A percentile compares a stretch with the other conserved stretches of the same genome.
Evolutionary conservation across 2,888 invertebrate genomes (phyloP).

Genomic region (Oligia latruncula): DNA sequence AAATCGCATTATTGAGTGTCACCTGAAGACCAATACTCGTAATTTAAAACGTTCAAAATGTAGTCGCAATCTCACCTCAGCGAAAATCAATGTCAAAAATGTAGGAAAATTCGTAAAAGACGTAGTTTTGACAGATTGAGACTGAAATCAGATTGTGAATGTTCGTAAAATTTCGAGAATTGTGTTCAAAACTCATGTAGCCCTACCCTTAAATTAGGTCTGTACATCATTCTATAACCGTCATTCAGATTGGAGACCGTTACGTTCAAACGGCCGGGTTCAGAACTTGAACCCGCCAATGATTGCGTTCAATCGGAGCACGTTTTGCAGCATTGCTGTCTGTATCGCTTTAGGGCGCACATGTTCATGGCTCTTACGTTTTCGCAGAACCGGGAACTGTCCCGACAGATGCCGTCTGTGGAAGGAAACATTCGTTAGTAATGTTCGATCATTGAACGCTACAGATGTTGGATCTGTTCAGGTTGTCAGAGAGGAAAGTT

Average conservation of each 20-base stretch:
- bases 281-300: conserved; percentile 29
- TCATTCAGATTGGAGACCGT: conserved; percentile 39
- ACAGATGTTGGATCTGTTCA: background rate
- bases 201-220: background rate
- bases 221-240: background rate
- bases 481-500: background rate
- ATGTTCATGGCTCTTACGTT: conserved; percentile 96
- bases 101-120: background rate
- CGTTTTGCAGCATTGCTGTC: conserved; percentile 96
- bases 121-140: background rate
- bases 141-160: background rate
- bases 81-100: background rate
- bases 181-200: background rate
- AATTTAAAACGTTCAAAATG: background rate
- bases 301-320: conserved; percentile 87
- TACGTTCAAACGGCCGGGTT: conserved; percentile 34
- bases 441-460: background rate
- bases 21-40: background rate
- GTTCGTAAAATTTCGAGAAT: background rate
- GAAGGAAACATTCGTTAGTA: conserved; percentile 25
- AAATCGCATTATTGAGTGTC: background rate
- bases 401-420: conserved; percentile 93
- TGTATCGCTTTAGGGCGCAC: conserved; percentile 95
- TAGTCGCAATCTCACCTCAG: background rate
- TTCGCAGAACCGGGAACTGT: conserved; percentile 95